Conservation (phyloP, 37 sponge, comb jelly and placozoan genomes). For the Halisarca cf. caerulea region DNA sequence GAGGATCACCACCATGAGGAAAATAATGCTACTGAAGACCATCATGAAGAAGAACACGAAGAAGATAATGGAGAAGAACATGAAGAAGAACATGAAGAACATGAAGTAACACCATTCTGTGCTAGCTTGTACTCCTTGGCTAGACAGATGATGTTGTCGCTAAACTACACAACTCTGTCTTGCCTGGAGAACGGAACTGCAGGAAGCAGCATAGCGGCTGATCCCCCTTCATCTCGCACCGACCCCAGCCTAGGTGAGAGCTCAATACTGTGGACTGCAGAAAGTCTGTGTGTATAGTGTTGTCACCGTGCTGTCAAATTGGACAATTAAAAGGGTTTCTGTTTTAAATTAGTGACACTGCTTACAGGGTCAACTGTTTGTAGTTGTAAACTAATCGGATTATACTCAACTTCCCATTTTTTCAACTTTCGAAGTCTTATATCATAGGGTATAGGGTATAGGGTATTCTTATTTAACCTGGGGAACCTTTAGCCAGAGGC, state of each 20-base stretch:
- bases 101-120: not conserved
- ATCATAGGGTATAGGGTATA: too few relatives aligned
- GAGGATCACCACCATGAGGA: not conserved
- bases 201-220: not conserved
- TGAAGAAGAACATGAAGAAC: not conserved
- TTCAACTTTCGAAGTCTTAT: too few relatives aligned
- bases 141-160: conserved; percentile 23
- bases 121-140: not conserved
- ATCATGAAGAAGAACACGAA: not conserved
- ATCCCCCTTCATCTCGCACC: not conserved
- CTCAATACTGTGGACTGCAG: too few relatives aligned
- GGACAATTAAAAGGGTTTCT: too few relatives aligned
- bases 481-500: too few relatives aligned
- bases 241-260: not conserved
- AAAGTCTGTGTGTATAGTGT: too few relatives aligned
- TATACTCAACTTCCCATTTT: too few relatives aligned
- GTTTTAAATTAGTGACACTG: too few relatives aligned
- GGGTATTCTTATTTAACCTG: too few relatives aligned
- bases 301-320: too few relatives aligned
- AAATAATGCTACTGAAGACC: not conserved
- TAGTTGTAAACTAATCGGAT: too few relatives aligned
- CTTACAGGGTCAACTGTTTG: too few relatives aligned
- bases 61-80: not conserved
- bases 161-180: conserved; percentile 38
- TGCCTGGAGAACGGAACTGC: conserved; percentile 31